Base-by-base conservation (phyloP, 2,113 vertebrate genomes). In the Chroicocephalus ridibundus region DNA sequence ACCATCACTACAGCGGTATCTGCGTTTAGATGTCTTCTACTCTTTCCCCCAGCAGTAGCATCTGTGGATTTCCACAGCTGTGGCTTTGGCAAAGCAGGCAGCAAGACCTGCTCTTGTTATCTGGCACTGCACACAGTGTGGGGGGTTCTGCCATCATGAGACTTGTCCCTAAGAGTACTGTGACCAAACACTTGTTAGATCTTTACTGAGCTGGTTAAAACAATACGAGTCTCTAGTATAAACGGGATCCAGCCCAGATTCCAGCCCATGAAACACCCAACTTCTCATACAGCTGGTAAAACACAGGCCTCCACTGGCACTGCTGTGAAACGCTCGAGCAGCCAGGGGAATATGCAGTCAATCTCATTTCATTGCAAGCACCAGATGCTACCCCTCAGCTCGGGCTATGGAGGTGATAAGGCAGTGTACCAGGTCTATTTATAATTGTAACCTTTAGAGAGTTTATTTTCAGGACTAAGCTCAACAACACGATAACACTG, bases 361-460 rank as follows among this genome's bases (percentile, higher is more conserved):
- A 7, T 44, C 52, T 65, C 6, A 5, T 60, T 70, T 82, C 25
- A 42, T 3, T 81, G 58, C 4, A 1, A 83, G 3, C 76, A 75
- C 18, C 64, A 93, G 49, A 51, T 55, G 31, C 13, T 66, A n/a
- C 13, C n/a, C 42, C 81, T 77, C 65, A 74, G 32, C 66, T 87
- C n/a, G 68, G 82, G 66, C 74, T 69, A 6, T 7, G 34, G 32
- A 65, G 34, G 38, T 70, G 91, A 95, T 88, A 94, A 94, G 46
- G 42, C 44, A 60, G 75, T 12, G 62, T 51, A 82, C 58, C 47
- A 58, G 19, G 2, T 75, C 84, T 96, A 93, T 95, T 93, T 94
- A 90, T 89, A 90, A 42, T 31, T 51, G 24, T 84, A 87, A 68
- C 86, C 75, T 96, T 93, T 88, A 75, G 31, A 90, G 32, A 27